These are phyloP conservation scores for Phoxinus phoxinus DNA, from an alignment of 2,113 vertebrate genomes.

Conservation along the genomic window DNA sequence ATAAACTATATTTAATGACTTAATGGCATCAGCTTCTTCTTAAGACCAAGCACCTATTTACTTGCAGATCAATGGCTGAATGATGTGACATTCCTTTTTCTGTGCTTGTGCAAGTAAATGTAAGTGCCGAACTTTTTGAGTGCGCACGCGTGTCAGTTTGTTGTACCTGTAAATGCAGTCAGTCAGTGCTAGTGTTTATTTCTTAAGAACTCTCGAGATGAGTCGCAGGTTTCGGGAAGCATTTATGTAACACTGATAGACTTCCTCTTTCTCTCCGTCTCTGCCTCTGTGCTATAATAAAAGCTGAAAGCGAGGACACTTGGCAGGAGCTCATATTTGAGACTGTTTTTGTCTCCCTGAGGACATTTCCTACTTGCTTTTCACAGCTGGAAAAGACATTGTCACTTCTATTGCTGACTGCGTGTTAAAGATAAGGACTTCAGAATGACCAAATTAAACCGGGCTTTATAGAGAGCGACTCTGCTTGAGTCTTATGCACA, in stretches of 20 bases:
- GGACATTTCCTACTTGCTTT: slow-evolving; percentile 30
- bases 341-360: slow-evolving; percentile 14
- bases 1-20: background rate
- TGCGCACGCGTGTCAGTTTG: background rate
- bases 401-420: slow-evolving; percentile 48
- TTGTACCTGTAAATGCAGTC: slow-evolving; percentile 10
- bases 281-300: slow-evolving; percentile 4
- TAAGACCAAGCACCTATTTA: background rate
- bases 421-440: slow-evolving; percentile 39
- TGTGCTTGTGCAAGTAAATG: background rate
- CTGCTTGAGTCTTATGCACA: slow-evolving; percentile 17
- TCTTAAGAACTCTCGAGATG: background rate
- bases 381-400: slow-evolving; percentile 37
- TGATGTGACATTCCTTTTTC: background rate
- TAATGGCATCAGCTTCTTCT: background rate
- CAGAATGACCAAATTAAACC: slow-evolving; percentile 31
- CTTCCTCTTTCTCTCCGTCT: background rate
- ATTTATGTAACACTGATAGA: background rate
- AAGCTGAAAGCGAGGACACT: slow-evolving; percentile 14
- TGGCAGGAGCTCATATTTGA: slow-evolving; percentile 33
- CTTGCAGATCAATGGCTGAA: background rate
- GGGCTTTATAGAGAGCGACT: background rate
- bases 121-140: background rate
- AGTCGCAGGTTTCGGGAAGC: background rate
- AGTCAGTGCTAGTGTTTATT: background rate